phyloP scores from a whole-genome alignment of 2,113 vertebrate genomes.

The Eclectus roratus region DNA sequence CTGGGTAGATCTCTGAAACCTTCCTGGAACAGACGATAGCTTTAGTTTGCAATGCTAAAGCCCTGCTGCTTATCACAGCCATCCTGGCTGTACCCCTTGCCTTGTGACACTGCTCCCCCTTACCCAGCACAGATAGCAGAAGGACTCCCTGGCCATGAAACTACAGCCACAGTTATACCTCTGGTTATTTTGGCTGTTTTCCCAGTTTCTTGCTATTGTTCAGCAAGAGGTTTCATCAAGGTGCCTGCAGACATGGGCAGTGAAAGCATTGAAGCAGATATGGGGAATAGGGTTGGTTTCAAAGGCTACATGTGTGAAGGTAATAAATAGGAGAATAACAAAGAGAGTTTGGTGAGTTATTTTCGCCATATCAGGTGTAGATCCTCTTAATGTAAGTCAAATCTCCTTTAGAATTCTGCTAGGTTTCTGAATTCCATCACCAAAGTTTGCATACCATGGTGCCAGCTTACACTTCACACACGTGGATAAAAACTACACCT shows the following conservation, averaged over 20 bases:
- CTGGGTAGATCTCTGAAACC: not conserved
- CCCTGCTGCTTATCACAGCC: not conserved
- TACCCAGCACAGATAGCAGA: not conserved
- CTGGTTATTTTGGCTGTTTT: rapidly evolving
- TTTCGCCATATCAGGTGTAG: not conserved
- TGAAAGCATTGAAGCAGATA: not conserved
- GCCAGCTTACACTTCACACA: not conserved
- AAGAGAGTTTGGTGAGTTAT: not conserved
- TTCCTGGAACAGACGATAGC: not conserved
- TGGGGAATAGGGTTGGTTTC: not conserved
- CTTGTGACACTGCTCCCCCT: rapidly evolving
- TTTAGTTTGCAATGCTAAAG: not conserved
- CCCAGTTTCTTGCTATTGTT: not conserved
- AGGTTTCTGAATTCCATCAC: not conserved
- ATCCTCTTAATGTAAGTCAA: not conserved
- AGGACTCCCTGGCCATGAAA: not conserved
- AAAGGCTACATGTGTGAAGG: not conserved
- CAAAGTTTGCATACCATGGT: rapidly evolving
- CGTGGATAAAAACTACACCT: not conserved
- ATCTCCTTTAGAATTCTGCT: not conserved
- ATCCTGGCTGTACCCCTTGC: not conserved
- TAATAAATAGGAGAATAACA: not conserved
- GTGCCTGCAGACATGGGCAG: not conserved
- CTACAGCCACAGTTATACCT: not conserved
- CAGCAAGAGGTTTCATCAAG: not conserved